phyloP scores from a whole-genome alignment of 2,888 invertebrate species.

The Drosophila nr. perissopoda region DNA sequence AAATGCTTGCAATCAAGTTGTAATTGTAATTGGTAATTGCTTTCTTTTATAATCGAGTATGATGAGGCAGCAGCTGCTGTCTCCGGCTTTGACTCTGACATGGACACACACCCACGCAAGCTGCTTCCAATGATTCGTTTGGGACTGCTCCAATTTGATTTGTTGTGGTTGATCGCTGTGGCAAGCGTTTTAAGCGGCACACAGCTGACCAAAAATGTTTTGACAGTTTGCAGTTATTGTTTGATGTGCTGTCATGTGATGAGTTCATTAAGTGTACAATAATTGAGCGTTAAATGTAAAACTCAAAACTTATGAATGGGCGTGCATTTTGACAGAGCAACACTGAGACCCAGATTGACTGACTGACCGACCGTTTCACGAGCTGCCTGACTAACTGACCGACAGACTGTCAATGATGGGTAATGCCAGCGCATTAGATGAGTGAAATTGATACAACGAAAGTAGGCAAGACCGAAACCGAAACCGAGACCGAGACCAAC shows the following conservation, averaged over 20 bases:
- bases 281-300: conserved; percentile 79
- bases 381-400: conserved; percentile 24
- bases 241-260: conserved; percentile 81
- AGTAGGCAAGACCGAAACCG: conserved; percentile 54
- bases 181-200: conserved; percentile 43
- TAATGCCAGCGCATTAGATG: conserved; percentile 41
- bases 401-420: conserved; percentile 67
- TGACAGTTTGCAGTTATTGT: conserved; percentile 82
- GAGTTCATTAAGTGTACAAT: conserved; percentile 81
- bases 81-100: conserved; percentile 20
- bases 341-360: conserved; percentile 22
- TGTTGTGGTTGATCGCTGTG: conserved; percentile 31
- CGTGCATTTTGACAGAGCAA: conserved; percentile 73
- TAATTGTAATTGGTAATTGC: conserved; percentile 75
- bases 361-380: conserved; percentile 48
- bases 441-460: conserved; percentile 78
- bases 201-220: conserved; percentile 67
- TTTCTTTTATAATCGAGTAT: conserved; percentile 62
- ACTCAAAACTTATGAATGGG: conserved; percentile 65
- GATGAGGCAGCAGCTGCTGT: conserved; percentile 19
- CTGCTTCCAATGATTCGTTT: conserved; percentile 4
- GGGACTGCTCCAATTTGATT: conserved; percentile 73
- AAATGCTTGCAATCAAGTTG: conserved; percentile 33
- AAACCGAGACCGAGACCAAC: conserved; percentile 30
- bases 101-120: conserved; percentile 58